Percentiles rank a stretch among this genome's conserved stretches.
These are phyloP conservation scores for Epizoanthus ramosus DNA, from an alignment of 92 coral and sea anemone species.

Conservation along the genomic window DNA sequence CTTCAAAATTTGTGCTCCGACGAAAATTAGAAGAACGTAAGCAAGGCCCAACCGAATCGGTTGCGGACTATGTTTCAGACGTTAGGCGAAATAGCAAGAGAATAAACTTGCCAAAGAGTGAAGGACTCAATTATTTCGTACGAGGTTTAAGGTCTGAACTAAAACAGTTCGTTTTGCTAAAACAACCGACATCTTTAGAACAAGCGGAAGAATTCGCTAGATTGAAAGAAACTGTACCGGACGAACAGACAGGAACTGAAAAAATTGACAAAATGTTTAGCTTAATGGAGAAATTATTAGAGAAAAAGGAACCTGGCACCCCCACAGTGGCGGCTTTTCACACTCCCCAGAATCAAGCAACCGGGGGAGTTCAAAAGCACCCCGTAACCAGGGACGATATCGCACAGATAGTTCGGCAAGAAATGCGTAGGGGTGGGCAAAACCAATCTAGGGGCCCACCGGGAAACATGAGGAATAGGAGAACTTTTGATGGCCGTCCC, in stretches of 20 bases:
- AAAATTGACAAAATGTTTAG: conserved; percentile 24
- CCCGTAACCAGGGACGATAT: too few species aligned
- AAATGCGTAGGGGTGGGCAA: too few species aligned
- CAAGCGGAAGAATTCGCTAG: conserved; percentile 27
- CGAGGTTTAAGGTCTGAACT: conserved; percentile 19
- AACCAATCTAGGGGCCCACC: too few species aligned
- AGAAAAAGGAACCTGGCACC: too few species aligned
- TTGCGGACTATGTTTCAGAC: conserved; percentile 16
- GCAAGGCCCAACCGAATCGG: conserved; percentile 12
- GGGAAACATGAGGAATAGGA: too few species aligned
- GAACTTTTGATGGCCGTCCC: too few species aligned
- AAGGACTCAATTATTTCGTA: conserved; percentile 26
- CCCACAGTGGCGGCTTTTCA: too few species aligned
- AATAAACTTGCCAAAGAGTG: conserved; percentile 17
- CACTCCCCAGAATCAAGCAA: too few species aligned
- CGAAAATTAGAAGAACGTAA: conserved; percentile 16
- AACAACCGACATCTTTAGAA: conserved; percentile 29
- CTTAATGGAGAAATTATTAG: background rate
- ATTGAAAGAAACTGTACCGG: conserved; percentile 42
- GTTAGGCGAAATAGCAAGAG: conserved; percentile 5
- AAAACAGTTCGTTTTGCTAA: conserved; percentile 18
- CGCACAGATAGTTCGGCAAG: too few species aligned
- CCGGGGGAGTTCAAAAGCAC: too few species aligned
- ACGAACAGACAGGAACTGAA: conserved; percentile 7
- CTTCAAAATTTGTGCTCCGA: conserved; percentile 6